Percentiles rank a stretch among this genome's conserved stretches.
These are phyloP conservation scores for Halocynthia roretzi DNA, from an alignment of 23 tunicate species.

Conservation along the genomic window DNA sequence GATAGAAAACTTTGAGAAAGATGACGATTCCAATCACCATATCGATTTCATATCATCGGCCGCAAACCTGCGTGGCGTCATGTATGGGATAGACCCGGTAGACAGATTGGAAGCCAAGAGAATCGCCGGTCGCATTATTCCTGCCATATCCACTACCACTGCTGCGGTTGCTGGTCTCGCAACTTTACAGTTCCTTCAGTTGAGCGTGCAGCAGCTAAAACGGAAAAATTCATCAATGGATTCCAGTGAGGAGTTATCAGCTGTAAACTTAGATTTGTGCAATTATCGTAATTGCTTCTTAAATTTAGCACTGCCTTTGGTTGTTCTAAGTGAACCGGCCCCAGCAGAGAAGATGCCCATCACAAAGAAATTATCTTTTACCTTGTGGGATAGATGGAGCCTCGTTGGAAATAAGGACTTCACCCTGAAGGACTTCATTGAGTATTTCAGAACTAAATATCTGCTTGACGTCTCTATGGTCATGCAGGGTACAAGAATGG, in stretches of 20 bases:
- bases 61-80: slow-evolving; percentile 17
- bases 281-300: slow-evolving; percentile 16
- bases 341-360: not conserved
- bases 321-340: slow-evolving; percentile 22
- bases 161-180: slow-evolving; percentile 19
- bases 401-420: slow-evolving; percentile 1
- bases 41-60: slow-evolving; percentile 23
- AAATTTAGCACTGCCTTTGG: slow-evolving; percentile 15
- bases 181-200: slow-evolving; percentile 16
- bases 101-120: slow-evolving; percentile 14
- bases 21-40: slow-evolving; percentile 28
- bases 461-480: slow-evolving; percentile 3
- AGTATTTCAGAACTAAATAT: slow-evolving; percentile 6
- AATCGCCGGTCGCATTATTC: slow-evolving; percentile 24
- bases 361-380: not conserved
- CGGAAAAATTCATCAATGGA: not conserved
- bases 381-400: slow-evolving; percentile 15
- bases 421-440: slow-evolving; percentile 11
- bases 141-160: slow-evolving; percentile 23
- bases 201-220: slow-evolving; percentile 5
- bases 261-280: not conserved
- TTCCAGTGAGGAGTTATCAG: not conserved
- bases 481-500: slow-evolving; percentile 10
- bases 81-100: slow-evolving; percentile 21
- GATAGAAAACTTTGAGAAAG: slow-evolving; percentile 14